phyloP scores from a whole-genome alignment of 1,140 invertebrate genomes.

The Neodiprion pinetum region DNA sequence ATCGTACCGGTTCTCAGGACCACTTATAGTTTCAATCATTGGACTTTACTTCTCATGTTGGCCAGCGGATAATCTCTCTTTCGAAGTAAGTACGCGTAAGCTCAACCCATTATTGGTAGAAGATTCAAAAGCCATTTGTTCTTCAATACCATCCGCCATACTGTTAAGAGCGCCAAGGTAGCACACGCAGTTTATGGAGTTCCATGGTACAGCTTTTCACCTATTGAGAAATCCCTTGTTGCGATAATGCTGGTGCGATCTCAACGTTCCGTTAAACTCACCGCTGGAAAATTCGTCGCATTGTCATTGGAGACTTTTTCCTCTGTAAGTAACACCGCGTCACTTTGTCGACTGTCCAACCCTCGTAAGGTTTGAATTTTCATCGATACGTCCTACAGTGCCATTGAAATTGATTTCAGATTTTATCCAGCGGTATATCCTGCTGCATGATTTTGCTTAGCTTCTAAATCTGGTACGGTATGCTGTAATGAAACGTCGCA shows the following conservation, averaged over 20 bases:
- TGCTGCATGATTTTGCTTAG: no score
- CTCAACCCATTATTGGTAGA: background rate
- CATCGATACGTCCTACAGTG: no score
- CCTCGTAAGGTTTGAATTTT: no score
- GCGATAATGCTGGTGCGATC: constrained; percentile 28
- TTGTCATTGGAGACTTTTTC: constrained; percentile 36
- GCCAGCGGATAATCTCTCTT: background rate
- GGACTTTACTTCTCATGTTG: background rate
- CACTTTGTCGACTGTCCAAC: no score
- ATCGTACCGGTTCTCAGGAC: background rate
- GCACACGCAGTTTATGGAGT: background rate
- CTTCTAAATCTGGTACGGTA: no score
- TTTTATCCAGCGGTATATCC: no score
- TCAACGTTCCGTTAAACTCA: constrained; percentile 29
- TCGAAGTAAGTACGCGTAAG: background rate
- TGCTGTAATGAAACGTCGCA: no score
- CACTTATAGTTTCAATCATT: background rate
- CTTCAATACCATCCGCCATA: background rate
- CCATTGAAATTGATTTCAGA: no score
- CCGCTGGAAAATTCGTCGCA: constrained; percentile 29
- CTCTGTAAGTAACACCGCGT: constrained; percentile 23
- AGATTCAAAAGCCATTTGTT: background rate
- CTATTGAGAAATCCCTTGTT: background rate
- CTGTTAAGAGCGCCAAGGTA: background rate
- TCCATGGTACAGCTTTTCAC: background rate